These are phyloP conservation scores for Alectura lathami DNA, from an alignment of 2,113 vertebrate species.

Conservation along the genomic window DNA sequence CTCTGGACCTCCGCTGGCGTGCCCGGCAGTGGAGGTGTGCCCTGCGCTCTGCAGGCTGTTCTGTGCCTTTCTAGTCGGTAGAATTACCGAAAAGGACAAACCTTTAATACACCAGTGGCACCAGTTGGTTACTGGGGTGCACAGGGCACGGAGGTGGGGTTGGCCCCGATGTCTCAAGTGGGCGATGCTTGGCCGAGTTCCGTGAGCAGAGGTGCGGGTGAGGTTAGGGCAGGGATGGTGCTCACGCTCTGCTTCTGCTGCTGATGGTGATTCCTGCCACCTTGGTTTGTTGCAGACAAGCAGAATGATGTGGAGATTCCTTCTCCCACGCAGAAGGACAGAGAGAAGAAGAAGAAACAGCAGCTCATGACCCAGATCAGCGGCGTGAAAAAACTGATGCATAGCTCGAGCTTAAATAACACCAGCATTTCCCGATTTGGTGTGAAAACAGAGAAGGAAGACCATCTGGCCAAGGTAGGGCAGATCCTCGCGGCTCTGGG, in stretches of 20 bases:
- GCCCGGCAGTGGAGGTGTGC: fast-evolving
- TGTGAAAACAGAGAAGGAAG: conserved; percentile 94
- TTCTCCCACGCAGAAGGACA: conserved; percentile 91
- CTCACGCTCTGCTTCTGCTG: fast-evolving
- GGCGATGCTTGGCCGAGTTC: too few relatives aligned
- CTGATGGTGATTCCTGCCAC: not conserved
- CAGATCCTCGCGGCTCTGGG: not conserved
- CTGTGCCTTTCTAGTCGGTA: not conserved
- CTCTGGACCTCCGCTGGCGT: fast-evolving
- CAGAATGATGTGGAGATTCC: conserved; percentile 98
- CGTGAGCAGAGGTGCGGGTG: not conserved
- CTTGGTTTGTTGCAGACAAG: conserved; percentile 83
- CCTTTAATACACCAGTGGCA: too few relatives aligned
- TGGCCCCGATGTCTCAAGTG: not conserved
- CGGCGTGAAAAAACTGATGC: conserved; percentile 92
- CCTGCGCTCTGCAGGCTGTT: not conserved
- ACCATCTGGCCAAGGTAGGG: conserved; percentile 90
- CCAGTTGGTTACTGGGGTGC: not conserved
- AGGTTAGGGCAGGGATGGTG: not conserved
- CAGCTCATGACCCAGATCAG: conserved; percentile 96
- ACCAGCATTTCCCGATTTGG: conserved; percentile 89
- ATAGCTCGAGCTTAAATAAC: conserved; percentile 87
- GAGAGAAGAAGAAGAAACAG: conserved; percentile 94
- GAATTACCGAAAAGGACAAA: not conserved
- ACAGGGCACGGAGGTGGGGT: not conserved